A percentile compares a stretch with the other conserved stretches of the same genome.
Evolutionary conservation across 37 sponge, comb jelly and placozoan genomes (phyloP).

Genomic region (Lycopodina hypogea): DNA sequence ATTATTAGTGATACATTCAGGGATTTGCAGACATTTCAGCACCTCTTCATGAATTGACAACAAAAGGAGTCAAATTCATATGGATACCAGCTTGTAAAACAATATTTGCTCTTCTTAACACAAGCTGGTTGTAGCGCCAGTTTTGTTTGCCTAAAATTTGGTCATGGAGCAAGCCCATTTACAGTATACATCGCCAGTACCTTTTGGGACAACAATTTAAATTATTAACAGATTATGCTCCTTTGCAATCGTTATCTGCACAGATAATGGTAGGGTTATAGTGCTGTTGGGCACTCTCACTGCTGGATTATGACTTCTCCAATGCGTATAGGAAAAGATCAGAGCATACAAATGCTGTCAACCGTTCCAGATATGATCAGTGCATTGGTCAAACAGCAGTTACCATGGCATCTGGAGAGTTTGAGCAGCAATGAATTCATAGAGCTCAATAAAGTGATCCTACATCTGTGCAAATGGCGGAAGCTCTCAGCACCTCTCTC

Average conservation of each 20-base stretch:
- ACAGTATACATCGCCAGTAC: constrained; percentile 22
- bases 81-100: constrained; percentile 13
- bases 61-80: constrained; percentile 8
- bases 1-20: constrained; percentile 20
- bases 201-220: constrained; percentile 31
- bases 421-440: background rate
- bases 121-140: background rate
- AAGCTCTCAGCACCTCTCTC: too few relatives aligned
- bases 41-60: constrained; percentile 14
- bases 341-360: constrained; percentile 35
- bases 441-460: background rate
- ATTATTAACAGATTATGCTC: constrained; percentile 37
- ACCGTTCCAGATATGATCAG: too few relatives aligned
- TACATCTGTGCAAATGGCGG: too few relatives aligned
- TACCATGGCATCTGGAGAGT: background rate
- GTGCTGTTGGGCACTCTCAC: constrained; percentile 39
- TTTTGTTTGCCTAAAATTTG: constrained; percentile 6
- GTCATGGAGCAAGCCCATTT: constrained; percentile 10
- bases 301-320: constrained; percentile 49
- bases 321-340: constrained; percentile 25
- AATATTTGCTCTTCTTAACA: constrained; percentile 4
- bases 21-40: constrained; percentile 27
- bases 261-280: constrained; percentile 44
- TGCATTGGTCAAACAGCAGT: constrained; percentile 9
- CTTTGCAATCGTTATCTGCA: too few relatives aligned